Evolutionary conservation across 2,888 invertebrate species (phyloP), one percentile per base, ranked within the genome.

Genomic region (Drosophila niveifrons): DNA sequence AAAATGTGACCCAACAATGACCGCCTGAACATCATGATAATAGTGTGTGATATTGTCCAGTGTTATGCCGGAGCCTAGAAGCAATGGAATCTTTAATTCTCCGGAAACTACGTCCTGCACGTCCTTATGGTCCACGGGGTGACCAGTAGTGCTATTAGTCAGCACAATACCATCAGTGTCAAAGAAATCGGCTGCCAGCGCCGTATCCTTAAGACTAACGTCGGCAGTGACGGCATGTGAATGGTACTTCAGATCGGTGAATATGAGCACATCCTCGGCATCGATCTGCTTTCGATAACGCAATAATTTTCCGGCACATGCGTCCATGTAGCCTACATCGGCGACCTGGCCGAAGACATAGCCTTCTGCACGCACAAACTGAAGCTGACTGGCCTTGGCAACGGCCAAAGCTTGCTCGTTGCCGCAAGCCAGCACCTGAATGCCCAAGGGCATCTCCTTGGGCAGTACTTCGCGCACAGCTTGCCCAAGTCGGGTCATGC

Each of bases 1-100:
- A 1, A 55, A 55, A 31, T 53, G 52, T 2, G 44, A 55, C 2
- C 31, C 55, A 0, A 55, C 31, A 17, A 55, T 43, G 17, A 43
- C 55, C 2, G 17, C 55, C 29, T 55, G 55, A 0, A 55, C 55
- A 41, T 55, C 55, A 9, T 55, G 55, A n/a, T 55, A 55, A n/a
- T 55, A 31, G 0, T 55, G 29, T 4, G 43, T 31, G 2, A 55
- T 44, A 13, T 56, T 56, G 7, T 56, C 43, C 18, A 44, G 17
- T 9, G 17, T 56, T 9, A 56, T 34, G 31, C 44, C 55, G 0
- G 55, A 43, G 31, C 43, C 55, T n/a, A 44, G 11, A 0, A 44
- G 6, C 2, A 55, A n/a, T 3, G 55, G 55, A 1, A 55, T 2
- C 9, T n/a, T 18, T 4, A 44, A n/a, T 7, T 44, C 29, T 3